phyloP scores from a whole-genome alignment of 2,797 vertebrate species.

The Sebastes melanostomus region DNA sequence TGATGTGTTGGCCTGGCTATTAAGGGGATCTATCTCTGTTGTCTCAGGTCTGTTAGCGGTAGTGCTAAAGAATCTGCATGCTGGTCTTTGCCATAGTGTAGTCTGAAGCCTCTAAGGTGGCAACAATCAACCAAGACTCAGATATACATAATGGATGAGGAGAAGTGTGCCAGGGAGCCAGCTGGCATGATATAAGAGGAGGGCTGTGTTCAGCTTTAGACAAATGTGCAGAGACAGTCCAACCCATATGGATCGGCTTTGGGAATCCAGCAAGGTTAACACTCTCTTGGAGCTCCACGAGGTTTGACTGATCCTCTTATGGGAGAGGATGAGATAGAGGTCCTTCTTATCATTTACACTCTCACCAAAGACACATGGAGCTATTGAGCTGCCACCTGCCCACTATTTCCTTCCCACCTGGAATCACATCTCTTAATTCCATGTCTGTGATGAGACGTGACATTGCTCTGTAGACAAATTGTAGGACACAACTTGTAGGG shows the following conservation, averaged over 20 bases:
- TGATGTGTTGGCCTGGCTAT: slow-evolving; percentile 54
- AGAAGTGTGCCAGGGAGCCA: slow-evolving; percentile 56
- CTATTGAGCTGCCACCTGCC: slow-evolving; percentile 42
- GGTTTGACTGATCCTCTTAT: slow-evolving; percentile 53
- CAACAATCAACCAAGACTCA: slow-evolving; percentile 65
- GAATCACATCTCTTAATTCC: slow-evolving; percentile 14
- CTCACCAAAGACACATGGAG: slow-evolving; percentile 35
- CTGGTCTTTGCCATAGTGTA: slow-evolving; percentile 34
- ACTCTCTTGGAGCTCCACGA: slow-evolving; percentile 31
- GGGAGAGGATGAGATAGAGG: slow-evolving; percentile 39
- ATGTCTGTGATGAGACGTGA: not conserved
- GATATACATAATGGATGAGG: slow-evolving; percentile 77
- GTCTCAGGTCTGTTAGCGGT: slow-evolving; percentile 22
- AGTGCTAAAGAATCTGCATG: slow-evolving; percentile 28
- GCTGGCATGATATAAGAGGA: slow-evolving; percentile 69
- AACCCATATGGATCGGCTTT: slow-evolving; percentile 58
- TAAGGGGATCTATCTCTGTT: slow-evolving; percentile 44
- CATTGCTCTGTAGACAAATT: slow-evolving; percentile 34
- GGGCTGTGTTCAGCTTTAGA: slow-evolving; percentile 62
- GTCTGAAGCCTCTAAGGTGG: slow-evolving; percentile 55
- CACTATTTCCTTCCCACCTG: slow-evolving; percentile 6
- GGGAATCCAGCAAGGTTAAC: slow-evolving; percentile 59
- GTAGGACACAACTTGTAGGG: slow-evolving; percentile 29
- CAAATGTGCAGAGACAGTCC: slow-evolving; percentile 64
- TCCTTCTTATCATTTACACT: slow-evolving; percentile 37